These are phyloP conservation scores for Sebastes trivittatus DNA, from an alignment of 2,797 vertebrate species.

Conservation along the genomic window DNA sequence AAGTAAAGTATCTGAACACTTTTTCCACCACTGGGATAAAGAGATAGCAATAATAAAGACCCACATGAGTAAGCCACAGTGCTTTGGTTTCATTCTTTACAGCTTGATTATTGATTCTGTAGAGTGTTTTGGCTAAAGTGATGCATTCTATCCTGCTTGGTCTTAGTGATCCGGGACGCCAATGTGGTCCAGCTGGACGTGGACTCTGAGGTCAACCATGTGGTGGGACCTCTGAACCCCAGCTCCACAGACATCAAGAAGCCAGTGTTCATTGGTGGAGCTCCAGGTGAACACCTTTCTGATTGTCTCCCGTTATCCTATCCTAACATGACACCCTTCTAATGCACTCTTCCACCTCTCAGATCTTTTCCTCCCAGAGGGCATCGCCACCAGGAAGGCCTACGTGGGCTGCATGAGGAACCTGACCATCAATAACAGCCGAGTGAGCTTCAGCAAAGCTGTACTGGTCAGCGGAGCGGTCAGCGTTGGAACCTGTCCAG, in stretches of 20 bases:
- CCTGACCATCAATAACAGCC: conserved; percentile 86
- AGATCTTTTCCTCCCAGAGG: conserved; percentile 87
- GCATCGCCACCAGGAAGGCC: conserved; percentile 79
- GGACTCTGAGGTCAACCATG: conserved; percentile 91
- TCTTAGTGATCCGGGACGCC: conserved; percentile 88
- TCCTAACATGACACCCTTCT: not conserved
- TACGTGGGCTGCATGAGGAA: conserved; percentile 93
- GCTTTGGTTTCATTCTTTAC: not conserved
- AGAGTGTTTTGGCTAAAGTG: not conserved
- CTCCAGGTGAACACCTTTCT: conserved; percentile 83
- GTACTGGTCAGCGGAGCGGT: conserved; percentile 90
- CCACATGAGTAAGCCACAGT: not conserved
- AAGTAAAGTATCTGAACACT: not conserved
- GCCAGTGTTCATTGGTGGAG: conserved; percentile 92
- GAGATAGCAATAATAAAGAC: not conserved
- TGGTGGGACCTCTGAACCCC: conserved; percentile 86
- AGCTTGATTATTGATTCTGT: not conserved
- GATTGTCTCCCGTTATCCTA: not conserved
- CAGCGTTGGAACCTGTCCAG: conserved; percentile 89
- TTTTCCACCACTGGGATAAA: no score
- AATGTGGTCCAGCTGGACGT: conserved; percentile 92
- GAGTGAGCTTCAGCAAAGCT: conserved; percentile 89
- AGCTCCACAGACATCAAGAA: conserved; percentile 77
- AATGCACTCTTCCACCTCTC: not conserved
- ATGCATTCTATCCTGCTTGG: not conserved